phyloP scores from a whole-genome alignment of 2,113 vertebrate species.

The Hippoglossus stenolepis region DNA sequence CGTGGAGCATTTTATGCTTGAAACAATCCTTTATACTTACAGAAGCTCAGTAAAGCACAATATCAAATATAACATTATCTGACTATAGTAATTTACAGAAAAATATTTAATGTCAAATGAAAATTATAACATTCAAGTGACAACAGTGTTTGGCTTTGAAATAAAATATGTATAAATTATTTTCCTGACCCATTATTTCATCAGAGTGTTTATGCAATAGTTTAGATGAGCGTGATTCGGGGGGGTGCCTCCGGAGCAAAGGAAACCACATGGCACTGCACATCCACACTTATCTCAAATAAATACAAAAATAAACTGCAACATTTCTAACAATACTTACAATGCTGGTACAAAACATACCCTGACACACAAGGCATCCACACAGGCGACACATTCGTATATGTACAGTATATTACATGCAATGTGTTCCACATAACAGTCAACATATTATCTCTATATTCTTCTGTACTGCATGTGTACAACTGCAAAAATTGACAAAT shows the following conservation, averaged over 20 bases:
- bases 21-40: conserved; percentile 3
- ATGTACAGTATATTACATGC: conserved; percentile 93
- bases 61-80: conserved; percentile 17
- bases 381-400: conserved; percentile 86
- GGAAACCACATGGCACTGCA: conserved; percentile 84
- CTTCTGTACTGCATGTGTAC: conserved; percentile 81
- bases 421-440: conserved; percentile 83
- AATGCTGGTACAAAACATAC: conserved; percentile 92
- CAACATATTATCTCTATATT: conserved; percentile 71
- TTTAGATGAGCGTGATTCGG: conserved; percentile 6
- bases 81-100: conserved; percentile 29
- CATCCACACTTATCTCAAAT: conserved; percentile 78
- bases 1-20: not conserved
- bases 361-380: conserved; percentile 89
- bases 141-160: conserved; percentile 28
- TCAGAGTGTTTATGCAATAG: not conserved
- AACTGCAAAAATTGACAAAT: conserved; percentile 83
- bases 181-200: conserved; percentile 8
- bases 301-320: conserved; percentile 87
- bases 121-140: conserved; percentile 27
- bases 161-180: conserved; percentile 14
- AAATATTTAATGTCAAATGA: conserved; percentile 8
- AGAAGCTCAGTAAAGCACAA: conserved; percentile 27
- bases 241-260: conserved; percentile 45
- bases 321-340: conserved; percentile 85